Evolutionary conservation across 2,113 vertebrate species (phyloP).

Genomic region (Hydrolagus affinis): DNA sequence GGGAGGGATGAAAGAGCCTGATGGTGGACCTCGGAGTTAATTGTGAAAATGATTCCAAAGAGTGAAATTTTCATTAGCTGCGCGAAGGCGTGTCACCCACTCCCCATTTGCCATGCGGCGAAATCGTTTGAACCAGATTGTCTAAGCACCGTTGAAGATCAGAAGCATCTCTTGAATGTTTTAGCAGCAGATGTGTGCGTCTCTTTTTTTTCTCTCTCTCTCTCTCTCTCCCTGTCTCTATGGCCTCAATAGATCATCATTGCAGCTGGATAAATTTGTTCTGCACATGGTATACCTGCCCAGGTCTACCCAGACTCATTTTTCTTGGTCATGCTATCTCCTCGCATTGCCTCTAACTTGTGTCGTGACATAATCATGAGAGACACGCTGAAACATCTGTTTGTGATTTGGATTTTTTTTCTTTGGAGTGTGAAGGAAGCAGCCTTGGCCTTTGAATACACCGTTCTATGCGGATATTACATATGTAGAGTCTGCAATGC

Average conservation of each 20-base stretch:
- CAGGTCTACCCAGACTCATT: conserved; percentile 36
- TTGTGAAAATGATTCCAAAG: conserved; percentile 10
- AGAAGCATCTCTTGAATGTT: not conserved
- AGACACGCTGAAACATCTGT: conserved; percentile 37
- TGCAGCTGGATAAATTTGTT: conserved; percentile 36
- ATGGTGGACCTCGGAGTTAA: not conserved
- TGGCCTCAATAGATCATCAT: conserved; percentile 34
- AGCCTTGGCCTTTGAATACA: conserved; percentile 36
- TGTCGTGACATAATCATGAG: conserved; percentile 40
- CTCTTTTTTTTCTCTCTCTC: not conserved
- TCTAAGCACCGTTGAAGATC: conserved; percentile 22
- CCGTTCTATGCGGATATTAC: not conserved
- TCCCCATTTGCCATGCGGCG: not conserved
- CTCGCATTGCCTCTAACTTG: conserved; percentile 36
- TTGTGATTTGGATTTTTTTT: conserved; percentile 32
- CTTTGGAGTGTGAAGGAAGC: conserved; percentile 15
- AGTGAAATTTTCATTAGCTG: not conserved
- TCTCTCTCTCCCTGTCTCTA: no score
- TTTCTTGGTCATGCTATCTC: conserved; percentile 33
- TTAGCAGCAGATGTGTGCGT: conserved; percentile 31
- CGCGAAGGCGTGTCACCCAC: not conserved
- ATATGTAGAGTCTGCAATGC: no score
- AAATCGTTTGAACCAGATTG: not conserved
- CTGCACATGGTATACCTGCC: conserved; percentile 32
- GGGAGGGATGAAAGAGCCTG: not conserved